Conservation (phyloP, 2,797 vertebrate genomes). For the Acanthis flammea region DNA sequence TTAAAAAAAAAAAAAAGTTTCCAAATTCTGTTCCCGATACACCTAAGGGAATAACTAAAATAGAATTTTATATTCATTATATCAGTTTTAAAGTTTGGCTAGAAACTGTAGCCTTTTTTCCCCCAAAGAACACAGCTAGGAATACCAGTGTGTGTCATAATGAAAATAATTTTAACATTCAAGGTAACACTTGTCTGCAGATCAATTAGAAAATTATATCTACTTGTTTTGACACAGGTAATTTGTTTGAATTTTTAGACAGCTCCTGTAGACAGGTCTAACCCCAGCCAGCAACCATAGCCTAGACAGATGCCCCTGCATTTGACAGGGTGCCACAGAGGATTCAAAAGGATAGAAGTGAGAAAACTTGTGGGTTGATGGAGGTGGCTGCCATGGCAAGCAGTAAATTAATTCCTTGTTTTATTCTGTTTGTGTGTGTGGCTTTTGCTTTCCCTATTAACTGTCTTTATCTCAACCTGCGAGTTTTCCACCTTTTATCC, state of each 20-base stretch:
- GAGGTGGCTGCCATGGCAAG: background rate
- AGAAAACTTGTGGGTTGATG: background rate
- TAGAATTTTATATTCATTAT: background rate
- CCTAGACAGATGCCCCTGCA: background rate
- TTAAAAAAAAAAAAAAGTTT: background rate
- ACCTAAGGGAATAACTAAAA: background rate
- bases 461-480: background rate
- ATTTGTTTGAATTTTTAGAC: background rate
- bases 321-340: rapidly evolving
- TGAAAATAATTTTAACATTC: background rate
- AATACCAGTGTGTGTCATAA: background rate
- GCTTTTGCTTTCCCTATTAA: background rate
- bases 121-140: background rate
- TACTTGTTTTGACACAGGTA: background rate
- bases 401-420: background rate
- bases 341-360: background rate
- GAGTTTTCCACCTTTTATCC: background rate
- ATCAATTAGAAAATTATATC: background rate
- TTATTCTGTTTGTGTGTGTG: background rate
- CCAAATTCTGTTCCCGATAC: background rate
- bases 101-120: background rate
- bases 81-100: background rate
- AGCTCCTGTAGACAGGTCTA: background rate
- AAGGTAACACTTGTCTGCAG: background rate
- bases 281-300: background rate